Base-by-base conservation (phyloP, 2,113 vertebrate species). In the Caloenas nicobarica region DNA sequence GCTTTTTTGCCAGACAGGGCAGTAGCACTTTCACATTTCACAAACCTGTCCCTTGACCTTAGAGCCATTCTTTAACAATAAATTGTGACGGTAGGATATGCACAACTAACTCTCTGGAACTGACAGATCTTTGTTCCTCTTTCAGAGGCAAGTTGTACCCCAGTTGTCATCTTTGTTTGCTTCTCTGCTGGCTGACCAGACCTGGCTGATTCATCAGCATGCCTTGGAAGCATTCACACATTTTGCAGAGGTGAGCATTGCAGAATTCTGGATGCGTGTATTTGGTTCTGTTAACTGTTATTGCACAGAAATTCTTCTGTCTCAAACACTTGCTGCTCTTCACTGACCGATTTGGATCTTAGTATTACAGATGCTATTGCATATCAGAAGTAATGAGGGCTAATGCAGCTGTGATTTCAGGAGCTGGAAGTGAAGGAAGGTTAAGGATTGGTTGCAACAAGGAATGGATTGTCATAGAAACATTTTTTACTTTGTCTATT, bases 181-280 rank as follows among this genome's bases (percentile, higher is more conserved):
- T 36, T 88, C 96, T 38, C 93, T 99, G 66, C 92, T 99, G n/a
- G 95, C 97, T 60, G 97, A 98, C 72, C 91, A 87, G 46, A 98
- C 84, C 13, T 99, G 99, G 99, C 95, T 99, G 68, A 76, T 99
- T 28, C 98, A 99, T 33, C 99, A 99, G 48, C 99, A 99, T 1
- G 83, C 98, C 0, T 68, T 99, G 90, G 99, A 99, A 94, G 99
- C 99, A 1, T 99, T 99, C 93, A 99, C 98, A 38, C 96, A 81
- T 9, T 99, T 99, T 98, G 99, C 99, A 76, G 99, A 99, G 98
- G 99, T 99, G 95, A 91, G 88, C 53, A 24, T 4, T 72, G 88
- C 72, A 61, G 54, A 44, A 5, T 36, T 36, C 60, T 48, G 42
- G 24, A 5, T 56, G 28, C 50, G 4, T 1, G 8, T 13, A 18